phyloP scores from a whole-genome alignment of 2,888 invertebrate genomes.

The Caenorhabditis sinica region DNA sequence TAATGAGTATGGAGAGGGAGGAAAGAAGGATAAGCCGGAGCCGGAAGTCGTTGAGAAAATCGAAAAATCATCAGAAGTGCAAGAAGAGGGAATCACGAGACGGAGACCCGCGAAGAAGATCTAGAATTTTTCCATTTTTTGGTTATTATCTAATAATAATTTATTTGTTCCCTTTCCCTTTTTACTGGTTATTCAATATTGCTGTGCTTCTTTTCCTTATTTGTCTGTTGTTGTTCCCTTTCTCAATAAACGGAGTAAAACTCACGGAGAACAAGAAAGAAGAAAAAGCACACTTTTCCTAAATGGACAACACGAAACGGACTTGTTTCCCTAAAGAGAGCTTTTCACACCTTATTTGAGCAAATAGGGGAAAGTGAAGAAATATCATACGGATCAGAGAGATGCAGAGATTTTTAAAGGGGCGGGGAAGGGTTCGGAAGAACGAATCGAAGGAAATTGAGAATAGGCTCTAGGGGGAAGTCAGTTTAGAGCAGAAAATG shows the following conservation, averaged over 20 bases:
- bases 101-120: constrained; percentile 37
- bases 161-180: neutral
- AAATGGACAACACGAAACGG: constrained; percentile 59
- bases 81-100: constrained; percentile 14
- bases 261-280: constrained; percentile 14
- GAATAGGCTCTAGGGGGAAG: neutral
- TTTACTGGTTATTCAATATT: constrained; percentile 34
- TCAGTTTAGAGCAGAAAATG: constrained; percentile 7
- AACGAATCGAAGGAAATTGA: neutral
- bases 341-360: constrained; percentile 62
- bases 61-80: neutral
- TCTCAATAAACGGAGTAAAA: constrained; percentile 22
- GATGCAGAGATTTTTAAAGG: constrained; percentile 20
- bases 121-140: constrained; percentile 3
- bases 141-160: constrained; percentile 15
- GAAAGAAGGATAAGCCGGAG: constrained; percentile 26
- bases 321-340: constrained; percentile 18
- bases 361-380: constrained; percentile 9
- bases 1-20: constrained; percentile 87
- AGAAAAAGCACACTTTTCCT: constrained; percentile 15
- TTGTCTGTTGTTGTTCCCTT: neutral
- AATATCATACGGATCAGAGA: constrained; percentile 5
- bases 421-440: neutral
- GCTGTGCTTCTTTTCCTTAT: neutral
- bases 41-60: neutral